These are phyloP conservation scores for Manduca sexta DNA, from an alignment of 1,140 invertebrate species.

Conservation along the genomic window DNA sequence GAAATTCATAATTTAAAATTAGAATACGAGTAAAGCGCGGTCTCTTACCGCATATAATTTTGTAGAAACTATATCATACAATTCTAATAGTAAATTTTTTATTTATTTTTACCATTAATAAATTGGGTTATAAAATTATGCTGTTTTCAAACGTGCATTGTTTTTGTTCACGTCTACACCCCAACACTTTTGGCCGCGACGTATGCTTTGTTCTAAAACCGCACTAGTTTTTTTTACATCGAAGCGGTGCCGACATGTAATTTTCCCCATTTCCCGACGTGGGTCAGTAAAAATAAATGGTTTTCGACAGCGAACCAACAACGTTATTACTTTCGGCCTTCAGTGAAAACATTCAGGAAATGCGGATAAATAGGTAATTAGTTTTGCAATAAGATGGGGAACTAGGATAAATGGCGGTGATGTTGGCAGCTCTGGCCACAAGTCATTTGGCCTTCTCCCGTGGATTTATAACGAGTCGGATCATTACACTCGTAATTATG, in stretches of 20 bases:
- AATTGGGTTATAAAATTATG: no score
- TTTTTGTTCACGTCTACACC: no score
- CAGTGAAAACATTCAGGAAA: constrained; percentile 16
- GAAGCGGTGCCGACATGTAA: constrained; percentile 4
- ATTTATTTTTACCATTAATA: no score
- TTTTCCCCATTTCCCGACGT: constrained; percentile 4
- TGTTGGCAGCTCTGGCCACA: background rate
- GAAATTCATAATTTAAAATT: no score
- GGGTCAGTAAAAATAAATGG: constrained; percentile 9
- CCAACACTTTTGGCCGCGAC: no score
- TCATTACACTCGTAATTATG: constrained; percentile 54
- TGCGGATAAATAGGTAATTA: constrained; percentile 45
- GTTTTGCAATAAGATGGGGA: constrained; percentile 36
- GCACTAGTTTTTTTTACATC: background rate
- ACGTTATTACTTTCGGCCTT: constrained; percentile 14
- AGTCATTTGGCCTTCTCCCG: constrained; percentile 1
- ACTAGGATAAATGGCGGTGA: constrained; percentile 21
- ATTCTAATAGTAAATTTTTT: no score
- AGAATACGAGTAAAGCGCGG: no score
- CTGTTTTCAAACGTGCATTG: no score
- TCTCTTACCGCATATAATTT: no score
- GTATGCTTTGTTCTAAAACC: no score
- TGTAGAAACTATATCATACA: no score
- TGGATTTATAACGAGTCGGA: constrained; percentile 46
- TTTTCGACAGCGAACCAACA: background rate